phyloP scores from a whole-genome alignment of 2,888 invertebrate genomes.

The Lasioglossum vierecki region DNA sequence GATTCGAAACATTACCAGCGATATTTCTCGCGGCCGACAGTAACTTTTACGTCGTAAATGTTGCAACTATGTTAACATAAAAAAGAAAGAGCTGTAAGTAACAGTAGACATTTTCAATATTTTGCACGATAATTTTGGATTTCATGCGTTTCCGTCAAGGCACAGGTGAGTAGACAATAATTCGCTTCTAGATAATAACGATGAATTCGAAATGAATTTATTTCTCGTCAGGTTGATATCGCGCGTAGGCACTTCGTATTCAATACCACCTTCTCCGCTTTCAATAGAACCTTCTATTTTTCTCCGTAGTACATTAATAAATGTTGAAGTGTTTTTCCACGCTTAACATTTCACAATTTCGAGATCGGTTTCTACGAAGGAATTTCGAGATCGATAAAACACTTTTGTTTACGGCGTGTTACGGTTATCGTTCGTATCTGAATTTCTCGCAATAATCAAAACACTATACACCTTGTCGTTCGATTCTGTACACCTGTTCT shows the following conservation, averaged over 20 bases:
- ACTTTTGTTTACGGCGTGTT: neutral
- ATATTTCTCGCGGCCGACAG: neutral
- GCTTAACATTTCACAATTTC: conserved; percentile 5
- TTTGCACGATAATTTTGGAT: conserved; percentile 69
- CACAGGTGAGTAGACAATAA: conserved; percentile 55
- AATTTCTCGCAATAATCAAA: neutral
- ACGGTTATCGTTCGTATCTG: neutral
- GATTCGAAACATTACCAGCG: neutral
- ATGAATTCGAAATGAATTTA: neutral
- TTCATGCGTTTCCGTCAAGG: conserved; percentile 58
- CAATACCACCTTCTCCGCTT: neutral
- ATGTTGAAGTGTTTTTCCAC: neutral
- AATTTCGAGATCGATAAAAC: neutral
- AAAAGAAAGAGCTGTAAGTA: conserved; percentile 71
- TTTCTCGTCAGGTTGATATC: neutral
- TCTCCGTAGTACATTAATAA: conserved; percentile 8
- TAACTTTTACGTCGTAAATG: conserved; percentile 46
- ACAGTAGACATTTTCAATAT: conserved; percentile 74
- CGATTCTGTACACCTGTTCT: neutral
- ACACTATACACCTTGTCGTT: neutral
- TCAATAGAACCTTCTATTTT: conserved; percentile 27
- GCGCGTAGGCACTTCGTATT: neutral
- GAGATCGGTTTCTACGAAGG: neutral
- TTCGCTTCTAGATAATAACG: conserved; percentile 1
- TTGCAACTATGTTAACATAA: conserved; percentile 53